Evolutionary conservation across 2,888 invertebrate genomes (phyloP), one percentile per base, ranked within the genome.

Genomic region (Nomada ruficornis): DNA sequence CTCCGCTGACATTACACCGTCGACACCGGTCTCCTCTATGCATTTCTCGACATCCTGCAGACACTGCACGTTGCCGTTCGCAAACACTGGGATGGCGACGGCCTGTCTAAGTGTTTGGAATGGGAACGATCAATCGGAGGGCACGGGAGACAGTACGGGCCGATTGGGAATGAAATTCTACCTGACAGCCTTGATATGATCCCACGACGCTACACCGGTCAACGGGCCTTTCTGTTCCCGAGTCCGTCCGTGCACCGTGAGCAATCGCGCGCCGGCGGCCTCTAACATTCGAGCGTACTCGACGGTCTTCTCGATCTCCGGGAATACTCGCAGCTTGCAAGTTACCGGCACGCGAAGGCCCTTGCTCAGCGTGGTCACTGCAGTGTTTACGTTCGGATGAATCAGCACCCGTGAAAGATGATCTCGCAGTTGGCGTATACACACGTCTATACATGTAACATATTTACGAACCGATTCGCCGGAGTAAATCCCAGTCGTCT

Each of bases 41-140:
- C 99, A 99, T 84, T 96, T 95, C 76, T 96, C 94, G 1, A 98
- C 96, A 95, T 99, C 99, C 90, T 96, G 96, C 88, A 98, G 93
- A 90, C 97, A 97, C 93, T 99, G 98, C 88, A 99, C 98, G 93
- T 99, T 99, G 20, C 99, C 99, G 95, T 99, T 99, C 42, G 99
- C 98, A 93, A 99, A 96, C 91, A 99, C 98, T 18, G 99, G 99
- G 91, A 99, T 97, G 82, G 96, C 96, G 36, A 99, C 96, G 78
- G 96, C 96, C 88, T 98, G 95, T 91, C 98, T 98, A 18, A 63
- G 57, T 7, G 20, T 60, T 57, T 9, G 10, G 2, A 60, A 70
- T 20, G 18, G 2, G 15, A 26, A 47, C 20, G 1, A 15, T 1
- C 26, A 71, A 20, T 13, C 29, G 26, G 29, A 5, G 20, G 36